These are phyloP conservation scores for Agrochola circellaris DNA, from an alignment of 2,888 invertebrate genomes.

Conservation along the genomic window DNA sequence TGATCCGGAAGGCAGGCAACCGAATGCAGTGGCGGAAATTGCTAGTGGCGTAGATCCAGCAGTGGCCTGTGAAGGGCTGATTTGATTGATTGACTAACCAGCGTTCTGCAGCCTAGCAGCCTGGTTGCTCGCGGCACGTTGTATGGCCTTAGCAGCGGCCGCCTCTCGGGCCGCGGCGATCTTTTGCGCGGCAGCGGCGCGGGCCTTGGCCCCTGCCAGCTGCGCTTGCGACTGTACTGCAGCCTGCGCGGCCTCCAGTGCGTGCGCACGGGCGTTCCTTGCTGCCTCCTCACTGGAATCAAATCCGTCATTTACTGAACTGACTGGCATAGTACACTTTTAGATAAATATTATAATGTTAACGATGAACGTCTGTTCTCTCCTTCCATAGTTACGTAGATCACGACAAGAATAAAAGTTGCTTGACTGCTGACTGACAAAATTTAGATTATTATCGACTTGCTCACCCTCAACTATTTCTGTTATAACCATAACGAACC, in stretches of 20 bases:
- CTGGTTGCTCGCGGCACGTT: slow-evolving; percentile 92
- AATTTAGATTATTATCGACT: background rate
- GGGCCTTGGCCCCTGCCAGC: slow-evolving; percentile 92
- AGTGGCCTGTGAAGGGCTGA: background rate
- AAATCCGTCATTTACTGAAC: background rate
- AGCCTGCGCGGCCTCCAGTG: slow-evolving; percentile 92
- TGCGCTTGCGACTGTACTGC: slow-evolving; percentile 93
- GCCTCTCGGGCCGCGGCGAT: slow-evolving; percentile 93
- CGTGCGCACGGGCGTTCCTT: slow-evolving; percentile 92
- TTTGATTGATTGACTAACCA: slow-evolving; percentile 77
- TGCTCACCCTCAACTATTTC: background rate
- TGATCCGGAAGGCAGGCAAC: background rate
- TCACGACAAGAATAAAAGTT: background rate
- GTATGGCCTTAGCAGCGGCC: slow-evolving; percentile 93
- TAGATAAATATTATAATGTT: background rate
- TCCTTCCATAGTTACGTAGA: background rate
- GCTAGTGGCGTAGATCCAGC: background rate
- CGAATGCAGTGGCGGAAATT: background rate
- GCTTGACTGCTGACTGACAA: background rate
- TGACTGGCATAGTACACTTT: background rate
- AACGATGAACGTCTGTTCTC: background rate
- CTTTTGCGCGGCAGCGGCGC: slow-evolving; percentile 93
- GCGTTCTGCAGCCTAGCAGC: slow-evolving; percentile 93
- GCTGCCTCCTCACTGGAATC: slow-evolving; percentile 91
- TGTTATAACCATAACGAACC: slow-evolving; percentile 70